Base-by-base conservation (phyloP, 2,113 vertebrate species). In the Polypterus senegalus region DNA sequence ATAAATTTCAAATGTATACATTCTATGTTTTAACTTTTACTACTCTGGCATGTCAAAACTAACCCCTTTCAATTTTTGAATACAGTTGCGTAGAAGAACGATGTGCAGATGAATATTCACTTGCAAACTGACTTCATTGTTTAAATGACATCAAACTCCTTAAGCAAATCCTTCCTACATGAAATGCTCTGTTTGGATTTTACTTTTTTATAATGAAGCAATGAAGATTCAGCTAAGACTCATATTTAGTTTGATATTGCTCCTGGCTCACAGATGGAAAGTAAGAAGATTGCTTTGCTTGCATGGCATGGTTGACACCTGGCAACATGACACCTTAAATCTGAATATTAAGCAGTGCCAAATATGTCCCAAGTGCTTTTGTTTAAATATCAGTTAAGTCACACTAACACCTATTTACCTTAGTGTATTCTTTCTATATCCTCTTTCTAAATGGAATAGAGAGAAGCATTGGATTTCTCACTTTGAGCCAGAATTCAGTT, bases 381-480 rank as follows among this genome's bases (percentile, higher is more conserved):
- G 65, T 58, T 62, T 66, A 62, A 58, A 59, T 57, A 66, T 66
- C 60, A 54, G 57, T 52, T 62, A 66, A 66, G 56, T 45, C 61
- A 47, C 43, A 48, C 54, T 54, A 61, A 66, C 61, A 66, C 48
- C 48, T 61, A 4, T 11, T 61, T 61, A 66, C 58, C 59, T 62
- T 51, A 59, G 46, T 53, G 54, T 10, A 49, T 54, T 45, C 47
- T 8, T 47, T 49, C 61, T 53, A n/a, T 48, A 46, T 43, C 7
- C 56, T 48, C 56, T 64, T 66, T 66, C 53, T 62, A 49, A 66
- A 66, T 57, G 49, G 59, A 59, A 57, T 62, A 53, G 58, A 47
- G 54, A 49, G 51, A 52, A 52, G 10, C 7, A 10, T 10, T 52
- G 43, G 54, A 53, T 58, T 27, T 49, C 45, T 47, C 27, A 27